Base-by-base conservation (phyloP, 2,113 vertebrate genomes). In the Columbina picui region DNA sequence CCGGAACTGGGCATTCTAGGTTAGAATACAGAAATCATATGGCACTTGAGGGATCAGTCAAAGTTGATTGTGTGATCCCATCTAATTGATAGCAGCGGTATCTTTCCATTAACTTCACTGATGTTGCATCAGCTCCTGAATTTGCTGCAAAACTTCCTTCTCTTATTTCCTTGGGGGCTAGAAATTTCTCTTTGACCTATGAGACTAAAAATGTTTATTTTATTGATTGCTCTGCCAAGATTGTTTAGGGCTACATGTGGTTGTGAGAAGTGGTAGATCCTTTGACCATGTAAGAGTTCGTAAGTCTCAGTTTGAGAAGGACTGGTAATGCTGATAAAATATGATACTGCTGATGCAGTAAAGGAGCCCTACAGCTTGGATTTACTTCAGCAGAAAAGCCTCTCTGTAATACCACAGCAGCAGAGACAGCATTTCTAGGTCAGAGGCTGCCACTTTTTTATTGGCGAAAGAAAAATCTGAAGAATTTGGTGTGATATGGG, bases 281-380 rank as follows among this genome's bases (percentile, higher is more conserved):
- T 83, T 67, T 4, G 3, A 27, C 0, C 0, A 73, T 59, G 7
- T 45, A 43, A 63, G 74, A 67, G 47, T 94, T 93, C 0, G 0
- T 57, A 74, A 78, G 53, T 41, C 68, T 81, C 64, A 18, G 50
- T 94, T 93, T 90, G 82, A 77, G 83, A 67, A 93, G 38, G 60
- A 53, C 65, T 30, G 49, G 52, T 56, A 75, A 89, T 47, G 36
- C 64, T 84, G 65, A 84, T 86, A 87, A 70, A 93, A 49, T 67
- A 20, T 7, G 36, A 55, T 52, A 32, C 21, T 52, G 41, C 55
- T 84, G 64, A 43, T 80, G 71, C 47, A 49, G 52, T 70, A 50
- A 61, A 73, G 70, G 61, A 77, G 59, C 21, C 53, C 47, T 52
- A 25, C 34, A 59, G 22, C 49, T 67, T 39, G 25, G 53, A 47